Evolutionary conservation across 1,140 invertebrate genomes (phyloP), one percentile per base, ranked within the genome.

Genomic region (Drosophila novamexicana): DNA sequence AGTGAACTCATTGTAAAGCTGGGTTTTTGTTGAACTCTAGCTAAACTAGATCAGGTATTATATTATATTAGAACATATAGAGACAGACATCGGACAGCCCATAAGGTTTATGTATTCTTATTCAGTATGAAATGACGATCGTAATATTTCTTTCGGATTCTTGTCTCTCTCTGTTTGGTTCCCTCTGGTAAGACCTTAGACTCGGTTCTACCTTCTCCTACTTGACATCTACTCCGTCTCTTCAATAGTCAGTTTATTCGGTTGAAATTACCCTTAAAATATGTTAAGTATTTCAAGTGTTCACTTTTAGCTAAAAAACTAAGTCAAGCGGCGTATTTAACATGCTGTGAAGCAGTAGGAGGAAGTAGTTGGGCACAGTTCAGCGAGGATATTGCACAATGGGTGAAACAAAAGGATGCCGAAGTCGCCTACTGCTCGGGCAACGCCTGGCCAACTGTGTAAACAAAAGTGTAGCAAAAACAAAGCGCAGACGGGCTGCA

Each of bases 381-480:
- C 9, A 2, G 12, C 32, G 37, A 75, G 73, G 65, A 78, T 39
- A 78, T 78, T 78, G 72, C 72, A 70, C 65, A 77, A 77, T 56
- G 71, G 32, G 37, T 58, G 18, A 67, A 50, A 57, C 12, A 66
- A 61, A 62, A 50, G 57, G 42, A 56, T 47, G 36, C 49, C 44
- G 36, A 36, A 16, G 32, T 49, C n/a, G 45, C 37, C 49, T 34
- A 39, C 54, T 44, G 1, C 16, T 57, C n/a, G 16, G 44, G 64
- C 63, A 61, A 4, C 29, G 62, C 10, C 58, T 59, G 42, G 63
- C 57, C 77, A 79, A 79, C 77, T 79, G 77, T 77, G 63, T 77
- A 77, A 79, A 79, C 77, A 79, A 45, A 47, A 72, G 62, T 78
- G 72, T 61, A 67, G 57, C 57, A 57, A 67, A 62, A 75, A 71